Percentiles rank a stretch among this genome's conserved stretches.
Conservation (phyloP, 2,113 vertebrate species). For the Podarcis muralis region DNA sequence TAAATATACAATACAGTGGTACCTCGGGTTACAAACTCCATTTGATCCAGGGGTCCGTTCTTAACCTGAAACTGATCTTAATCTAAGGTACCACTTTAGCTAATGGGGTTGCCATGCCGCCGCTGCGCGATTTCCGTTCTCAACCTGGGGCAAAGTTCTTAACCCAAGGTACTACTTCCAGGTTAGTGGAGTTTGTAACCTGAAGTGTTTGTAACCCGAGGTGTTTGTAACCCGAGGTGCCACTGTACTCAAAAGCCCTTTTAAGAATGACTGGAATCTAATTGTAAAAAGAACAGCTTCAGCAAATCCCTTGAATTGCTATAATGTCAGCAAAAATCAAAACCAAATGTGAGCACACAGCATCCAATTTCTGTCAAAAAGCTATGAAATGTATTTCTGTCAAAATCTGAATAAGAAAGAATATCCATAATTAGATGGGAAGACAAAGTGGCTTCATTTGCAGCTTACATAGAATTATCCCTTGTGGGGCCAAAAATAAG, state of each 20-base stretch:
- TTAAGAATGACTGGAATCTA: conserved; percentile 32
- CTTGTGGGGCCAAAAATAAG: neutral
- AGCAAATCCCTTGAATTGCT: neutral
- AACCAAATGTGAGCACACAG: conserved; percentile 4
- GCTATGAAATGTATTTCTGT: neutral
- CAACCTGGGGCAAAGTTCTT: too few species aligned
- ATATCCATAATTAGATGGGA: conserved; percentile 5
- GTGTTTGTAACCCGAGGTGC: too few species aligned
- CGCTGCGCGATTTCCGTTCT: too few species aligned
- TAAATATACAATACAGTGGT: neutral
- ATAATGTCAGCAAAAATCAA: neutral
- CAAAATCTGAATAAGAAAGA: conserved; percentile 9
- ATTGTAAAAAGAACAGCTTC: neutral
- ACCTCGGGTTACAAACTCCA: too few species aligned
- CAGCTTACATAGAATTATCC: neutral
- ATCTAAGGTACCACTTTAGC: too few species aligned
- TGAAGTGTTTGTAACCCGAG: too few species aligned
- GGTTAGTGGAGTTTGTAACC: too few species aligned
- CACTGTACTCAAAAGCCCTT: neutral
- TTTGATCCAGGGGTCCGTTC: too few species aligned
- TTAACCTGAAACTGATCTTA: too few species aligned
- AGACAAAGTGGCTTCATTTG: neutral
- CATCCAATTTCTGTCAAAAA: conserved; percentile 35
- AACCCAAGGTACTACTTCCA: too few species aligned
- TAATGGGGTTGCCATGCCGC: too few species aligned